phyloP scores from a whole-genome alignment of 2,113 vertebrate species.

The Macaca nemestrina region DNA sequence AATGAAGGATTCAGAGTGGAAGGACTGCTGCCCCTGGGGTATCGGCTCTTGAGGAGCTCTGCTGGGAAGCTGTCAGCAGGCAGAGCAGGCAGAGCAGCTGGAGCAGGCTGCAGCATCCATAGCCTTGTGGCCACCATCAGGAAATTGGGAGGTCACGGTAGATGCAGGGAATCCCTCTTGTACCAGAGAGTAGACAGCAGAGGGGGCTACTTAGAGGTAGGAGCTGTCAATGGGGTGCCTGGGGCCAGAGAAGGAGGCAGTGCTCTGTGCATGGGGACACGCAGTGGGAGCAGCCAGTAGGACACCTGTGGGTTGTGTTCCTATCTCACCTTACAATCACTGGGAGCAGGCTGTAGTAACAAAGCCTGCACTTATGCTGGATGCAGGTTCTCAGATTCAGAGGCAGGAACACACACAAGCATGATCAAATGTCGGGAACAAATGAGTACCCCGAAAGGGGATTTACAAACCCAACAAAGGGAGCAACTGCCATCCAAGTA shows the following conservation, averaged over 20 bases:
- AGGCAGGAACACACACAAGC: background rate
- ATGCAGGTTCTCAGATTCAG: background rate
- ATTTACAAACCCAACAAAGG: background rate
- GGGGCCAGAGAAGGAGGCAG: background rate
- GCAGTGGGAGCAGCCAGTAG: background rate
- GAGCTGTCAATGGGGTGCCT: too few relatives aligned
- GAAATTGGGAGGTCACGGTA: background rate
- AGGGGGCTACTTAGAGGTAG: background rate
- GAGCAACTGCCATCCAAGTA: background rate
- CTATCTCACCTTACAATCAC: background rate
- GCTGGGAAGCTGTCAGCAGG: background rate
- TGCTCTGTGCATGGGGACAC: background rate
- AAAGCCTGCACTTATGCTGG: too few relatives aligned
- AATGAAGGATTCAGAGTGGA: background rate
- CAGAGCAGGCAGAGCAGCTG: too few relatives aligned
- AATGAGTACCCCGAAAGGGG: fast-evolving
- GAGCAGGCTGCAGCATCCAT: too few relatives aligned
- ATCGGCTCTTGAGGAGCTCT: background rate
- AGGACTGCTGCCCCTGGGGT: fast-evolving
- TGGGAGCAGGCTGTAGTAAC: background rate
- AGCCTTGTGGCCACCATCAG: too few relatives aligned
- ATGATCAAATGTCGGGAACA: background rate
- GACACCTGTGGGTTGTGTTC: background rate
- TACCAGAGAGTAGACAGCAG: too few relatives aligned
- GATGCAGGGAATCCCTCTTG: background rate